Conservation (phyloP, 1,140 invertebrate species). For the Spodoptera litura region DNA sequence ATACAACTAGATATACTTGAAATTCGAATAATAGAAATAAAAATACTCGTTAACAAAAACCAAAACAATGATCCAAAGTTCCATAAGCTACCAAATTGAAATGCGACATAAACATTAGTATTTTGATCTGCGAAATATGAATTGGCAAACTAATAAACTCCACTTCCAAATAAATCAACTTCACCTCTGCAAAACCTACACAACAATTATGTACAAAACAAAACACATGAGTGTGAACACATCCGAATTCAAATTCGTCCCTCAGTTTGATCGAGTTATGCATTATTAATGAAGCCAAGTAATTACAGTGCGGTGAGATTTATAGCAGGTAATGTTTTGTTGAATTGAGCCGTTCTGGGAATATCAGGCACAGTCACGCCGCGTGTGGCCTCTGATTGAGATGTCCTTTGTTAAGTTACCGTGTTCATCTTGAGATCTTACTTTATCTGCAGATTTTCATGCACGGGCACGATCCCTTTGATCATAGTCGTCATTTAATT, state of each 20-base stretch:
- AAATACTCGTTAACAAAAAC: too few relatives aligned
- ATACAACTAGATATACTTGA: too few relatives aligned
- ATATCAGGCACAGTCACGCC: background rate
- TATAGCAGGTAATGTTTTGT: slow-evolving; percentile 58
- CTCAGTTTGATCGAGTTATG: slow-evolving; percentile 80
- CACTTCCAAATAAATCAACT: background rate
- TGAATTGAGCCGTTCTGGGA: slow-evolving; percentile 4
- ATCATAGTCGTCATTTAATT: background rate
- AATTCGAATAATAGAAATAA: too few relatives aligned
- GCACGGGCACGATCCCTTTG: background rate
- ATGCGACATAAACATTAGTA: too few relatives aligned
- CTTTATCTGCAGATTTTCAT: background rate
- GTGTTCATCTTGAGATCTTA: background rate
- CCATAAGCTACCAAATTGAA: too few relatives aligned
- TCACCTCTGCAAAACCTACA: slow-evolving; percentile 4
- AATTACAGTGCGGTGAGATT: slow-evolving; percentile 76
- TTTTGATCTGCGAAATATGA: too few relatives aligned
- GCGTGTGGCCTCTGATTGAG: slow-evolving; percentile 46
- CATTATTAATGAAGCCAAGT: slow-evolving; percentile 81
- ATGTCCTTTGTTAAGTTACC: slow-evolving; percentile 28
- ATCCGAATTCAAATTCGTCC: slow-evolving; percentile 47
- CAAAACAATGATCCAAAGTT: too few relatives aligned
- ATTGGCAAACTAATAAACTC: background rate
- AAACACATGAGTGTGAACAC: slow-evolving; percentile 34
- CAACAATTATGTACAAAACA: slow-evolving; percentile 28